Conservation (phyloP, 2,113 vertebrate species). For the Corynorhinus townsendii region DNA sequence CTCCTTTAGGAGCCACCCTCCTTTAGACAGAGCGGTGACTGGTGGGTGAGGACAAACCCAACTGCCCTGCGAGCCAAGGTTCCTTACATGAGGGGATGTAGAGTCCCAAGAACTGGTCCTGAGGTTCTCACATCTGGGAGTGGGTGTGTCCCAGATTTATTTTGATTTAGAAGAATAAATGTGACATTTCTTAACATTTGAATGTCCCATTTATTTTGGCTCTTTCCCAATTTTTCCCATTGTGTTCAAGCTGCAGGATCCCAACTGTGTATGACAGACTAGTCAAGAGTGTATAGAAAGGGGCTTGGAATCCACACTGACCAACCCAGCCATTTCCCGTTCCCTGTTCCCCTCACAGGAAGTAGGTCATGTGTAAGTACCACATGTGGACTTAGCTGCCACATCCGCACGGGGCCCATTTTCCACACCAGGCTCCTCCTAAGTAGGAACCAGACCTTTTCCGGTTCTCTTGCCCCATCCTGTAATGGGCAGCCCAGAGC, state of each 20-base stretch:
- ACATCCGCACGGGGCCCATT: not conserved
- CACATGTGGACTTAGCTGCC: not conserved
- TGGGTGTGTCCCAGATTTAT: not conserved
- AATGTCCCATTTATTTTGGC: not conserved
- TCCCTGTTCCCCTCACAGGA: not conserved
- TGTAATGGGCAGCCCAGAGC: not conserved
- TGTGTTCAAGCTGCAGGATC: not conserved
- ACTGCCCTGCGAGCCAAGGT: not conserved
- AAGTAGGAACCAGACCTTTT: not conserved
- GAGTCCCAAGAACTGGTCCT: not conserved
- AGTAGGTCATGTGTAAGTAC: not conserved
- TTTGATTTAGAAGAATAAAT: slow-evolving; percentile 23
- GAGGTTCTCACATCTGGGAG: not conserved
- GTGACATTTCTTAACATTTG: not conserved
- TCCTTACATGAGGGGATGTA: not conserved
- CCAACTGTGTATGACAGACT: not conserved
- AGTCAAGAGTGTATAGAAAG: not conserved
- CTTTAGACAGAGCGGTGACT: not conserved
- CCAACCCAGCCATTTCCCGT: not conserved
- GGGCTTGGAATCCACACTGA: not conserved
- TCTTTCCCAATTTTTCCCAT: not conserved
- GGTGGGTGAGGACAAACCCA: not conserved
- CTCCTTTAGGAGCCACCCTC: not conserved
- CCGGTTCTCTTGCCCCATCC: not conserved
- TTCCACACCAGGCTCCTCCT: not conserved